These are phyloP conservation scores for Plebejus argus DNA, from an alignment of 2,888 invertebrate genomes.

Conservation along the genomic window DNA sequence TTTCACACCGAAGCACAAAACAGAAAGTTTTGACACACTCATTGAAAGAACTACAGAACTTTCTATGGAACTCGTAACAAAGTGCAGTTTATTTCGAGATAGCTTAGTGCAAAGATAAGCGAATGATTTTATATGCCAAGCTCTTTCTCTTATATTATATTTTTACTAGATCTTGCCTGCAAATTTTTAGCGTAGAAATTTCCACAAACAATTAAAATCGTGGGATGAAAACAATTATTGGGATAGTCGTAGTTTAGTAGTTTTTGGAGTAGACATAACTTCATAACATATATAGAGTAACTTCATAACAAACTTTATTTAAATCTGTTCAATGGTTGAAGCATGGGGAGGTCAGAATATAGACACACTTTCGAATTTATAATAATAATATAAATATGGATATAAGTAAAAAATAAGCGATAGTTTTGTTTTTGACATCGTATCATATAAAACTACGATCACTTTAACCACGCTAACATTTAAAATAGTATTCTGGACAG, in stretches of 20 bases:
- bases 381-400: no score
- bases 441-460: not conserved
- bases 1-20: not conserved
- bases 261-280: no score
- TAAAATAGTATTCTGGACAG: constrained; percentile 12
- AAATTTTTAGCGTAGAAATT: not conserved
- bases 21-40: not conserved
- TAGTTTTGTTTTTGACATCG: not conserved
- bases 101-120: not conserved
- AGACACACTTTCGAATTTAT: no score
- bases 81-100: not conserved
- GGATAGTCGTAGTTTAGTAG: no score
- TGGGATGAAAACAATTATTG: no score
- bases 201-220: no score
- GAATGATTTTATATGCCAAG: not conserved
- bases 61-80: not conserved
- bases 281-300: no score
- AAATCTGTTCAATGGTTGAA: no score
- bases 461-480: constrained; percentile 8
- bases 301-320: no score
- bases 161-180: not conserved
- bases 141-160: not conserved
- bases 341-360: no score
- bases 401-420: not conserved
- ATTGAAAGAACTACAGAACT: not conserved